Percentiles rank a stretch among this genome's conserved stretches.
Conservation (phyloP, 1,140 invertebrate species). For the Dendrolimus kikuchii region DNA sequence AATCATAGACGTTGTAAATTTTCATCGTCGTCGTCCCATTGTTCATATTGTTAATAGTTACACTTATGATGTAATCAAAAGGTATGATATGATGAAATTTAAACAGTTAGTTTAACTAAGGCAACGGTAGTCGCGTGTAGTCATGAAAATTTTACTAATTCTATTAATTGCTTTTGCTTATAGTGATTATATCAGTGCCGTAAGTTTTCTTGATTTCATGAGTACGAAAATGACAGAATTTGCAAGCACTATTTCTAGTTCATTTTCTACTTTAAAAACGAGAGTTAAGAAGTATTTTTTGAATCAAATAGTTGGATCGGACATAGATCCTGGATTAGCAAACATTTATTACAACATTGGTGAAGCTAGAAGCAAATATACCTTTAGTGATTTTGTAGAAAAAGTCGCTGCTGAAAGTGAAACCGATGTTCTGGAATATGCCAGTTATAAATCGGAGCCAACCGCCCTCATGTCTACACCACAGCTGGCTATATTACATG, state of each 20-base stretch:
- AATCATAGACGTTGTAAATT: too few species aligned
- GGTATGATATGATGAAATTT: too few species aligned
- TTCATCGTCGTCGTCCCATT: too few species aligned
- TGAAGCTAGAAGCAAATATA: conserved; percentile 6
- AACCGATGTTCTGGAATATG: conserved; percentile 15
- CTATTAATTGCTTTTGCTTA: too few species aligned
- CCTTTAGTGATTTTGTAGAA: conserved; percentile 19
- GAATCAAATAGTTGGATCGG: not conserved
- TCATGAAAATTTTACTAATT: conserved; percentile 13
- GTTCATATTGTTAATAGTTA: too few species aligned
- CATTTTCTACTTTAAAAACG: too few species aligned
- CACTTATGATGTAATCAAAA: too few species aligned
- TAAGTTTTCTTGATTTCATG: conserved; percentile 18
- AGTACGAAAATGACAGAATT: conserved; percentile 23
- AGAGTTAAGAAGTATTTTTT: too few species aligned
- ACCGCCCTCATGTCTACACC: conserved; percentile 41
- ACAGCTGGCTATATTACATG: conserved; percentile 74
- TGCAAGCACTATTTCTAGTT: conserved; percentile 12
- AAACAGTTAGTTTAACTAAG: too few species aligned
- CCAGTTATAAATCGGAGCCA: conserved; percentile 21
- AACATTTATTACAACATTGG: too few species aligned
- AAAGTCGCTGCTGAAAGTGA: conserved; percentile 16
- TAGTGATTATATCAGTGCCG: too few species aligned
- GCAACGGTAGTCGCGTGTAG: not conserved
- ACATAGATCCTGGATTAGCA: too few species aligned